Evolutionary conservation across 2,888 invertebrate genomes (phyloP), one percentile per base, ranked within the genome.

Genomic region (Eilema caniola): DNA sequence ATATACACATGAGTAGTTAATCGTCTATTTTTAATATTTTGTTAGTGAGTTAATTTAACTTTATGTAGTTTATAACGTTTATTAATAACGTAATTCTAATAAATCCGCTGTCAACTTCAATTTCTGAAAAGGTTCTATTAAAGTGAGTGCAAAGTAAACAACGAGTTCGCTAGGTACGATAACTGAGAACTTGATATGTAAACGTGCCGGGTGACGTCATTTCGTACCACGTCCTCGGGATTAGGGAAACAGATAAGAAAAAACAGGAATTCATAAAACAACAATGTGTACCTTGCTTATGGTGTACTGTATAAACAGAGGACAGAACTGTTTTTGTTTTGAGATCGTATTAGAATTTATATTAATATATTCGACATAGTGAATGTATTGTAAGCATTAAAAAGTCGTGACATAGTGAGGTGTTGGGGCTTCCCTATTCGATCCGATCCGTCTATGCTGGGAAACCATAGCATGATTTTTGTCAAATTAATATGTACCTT

Each of bases 161-260:
- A 65, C 56, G 25, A 53, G 67, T 63, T 60, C 24, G 41, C 31
- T 47, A 53, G 62, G 31, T 62, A 47, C 68, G 66, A 76, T 81
- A 73, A 70, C 70, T 72, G 61, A 61, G 66, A 75, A 75, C 74
- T 74, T 73, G 74, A 79, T 78, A 79, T 79, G 74, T 67, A 72
- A 80, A 74, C 74, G 67, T 71, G 71, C 65, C 67, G 60, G 63
- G 74, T 76, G 81, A 81, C 81, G 77, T 81, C 79, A 81, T 59
- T 65, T 69, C 72, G 71, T 72, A 70, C 71, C 70, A 74, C 74
- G 76, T 74, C 69, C 70, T 66, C 71, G 67, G 74, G 67, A 75
- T 76, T 74, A 76, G 77, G 81, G 76, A 75, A 76, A 75, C 67
- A 70, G 76, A 77, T 80, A 83, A 76, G 79, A 74, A 74, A 82